Conservation (phyloP, 2,113 vertebrate species). For the Fregata magnificens region DNA sequence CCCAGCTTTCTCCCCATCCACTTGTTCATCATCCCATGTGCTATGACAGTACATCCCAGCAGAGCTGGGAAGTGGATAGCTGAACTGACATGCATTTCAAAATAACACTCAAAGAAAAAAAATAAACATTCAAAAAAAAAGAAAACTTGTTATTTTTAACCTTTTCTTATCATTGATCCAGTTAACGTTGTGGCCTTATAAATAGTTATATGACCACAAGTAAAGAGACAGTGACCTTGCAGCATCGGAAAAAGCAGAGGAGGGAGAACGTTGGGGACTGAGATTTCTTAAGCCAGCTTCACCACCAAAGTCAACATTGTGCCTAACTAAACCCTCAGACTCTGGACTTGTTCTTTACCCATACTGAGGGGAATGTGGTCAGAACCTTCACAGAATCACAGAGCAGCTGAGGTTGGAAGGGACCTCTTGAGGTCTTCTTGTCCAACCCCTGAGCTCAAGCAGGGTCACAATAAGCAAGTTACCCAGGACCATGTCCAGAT, state of each 20-base stretch:
- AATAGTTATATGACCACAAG: not conserved
- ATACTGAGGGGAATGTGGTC: not conserved
- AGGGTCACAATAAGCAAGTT: not conserved
- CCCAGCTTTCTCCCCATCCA: not conserved
- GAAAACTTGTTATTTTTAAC: not conserved
- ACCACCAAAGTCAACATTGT: not conserved
- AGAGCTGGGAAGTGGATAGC: not conserved
- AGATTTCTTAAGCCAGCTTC: not conserved
- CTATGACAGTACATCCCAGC: not conserved
- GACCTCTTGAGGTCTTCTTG: not conserved
- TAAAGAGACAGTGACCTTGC: not conserved
- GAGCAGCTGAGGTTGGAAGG: not conserved
- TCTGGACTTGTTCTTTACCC: not conserved
- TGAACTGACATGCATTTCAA: not conserved
- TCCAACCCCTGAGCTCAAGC: not conserved
- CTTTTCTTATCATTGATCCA: not conserved
- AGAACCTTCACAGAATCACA: not conserved
- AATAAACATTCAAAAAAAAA: not conserved
- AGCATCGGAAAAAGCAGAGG: not conserved
- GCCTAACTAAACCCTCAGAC: not conserved
- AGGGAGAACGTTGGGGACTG: not conserved
- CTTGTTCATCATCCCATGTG: not conserved
- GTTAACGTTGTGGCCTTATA: not conserved
- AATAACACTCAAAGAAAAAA: not conserved
- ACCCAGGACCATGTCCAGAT: not conserved